Evolutionary conservation across 2,888 invertebrate species (phyloP), one percentile per base, ranked within the genome.

Genomic region (Trissolcus brochymenae): DNA sequence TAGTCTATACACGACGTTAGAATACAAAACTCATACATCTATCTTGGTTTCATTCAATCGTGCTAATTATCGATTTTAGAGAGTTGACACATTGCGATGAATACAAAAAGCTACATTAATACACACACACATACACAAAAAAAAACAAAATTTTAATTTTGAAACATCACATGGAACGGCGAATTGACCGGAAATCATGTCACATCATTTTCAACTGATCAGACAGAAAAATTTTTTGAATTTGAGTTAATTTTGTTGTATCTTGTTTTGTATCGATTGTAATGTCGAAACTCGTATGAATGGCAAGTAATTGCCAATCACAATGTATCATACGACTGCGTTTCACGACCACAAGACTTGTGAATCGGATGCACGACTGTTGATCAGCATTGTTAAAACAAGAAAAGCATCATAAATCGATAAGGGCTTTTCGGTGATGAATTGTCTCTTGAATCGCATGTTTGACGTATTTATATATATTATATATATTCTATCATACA

Each of bases 401-500:
- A 50, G 46, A 73, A 59, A 21, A 56, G 16, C 17, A 16, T 46
- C 14, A 46, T 35, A 54, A 64, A 56, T 70, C 61, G 55, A 55
- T 53, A 60, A 60, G 16, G 19, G 71, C 53, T 51, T 54, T 46
- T 59, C 57, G 7, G 53, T 43, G 57, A 59, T 17, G 64, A 53
- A 51, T 50, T 55, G 16, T 54, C 54, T 61, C 51, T 66, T 53
- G 35, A 62, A 55, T 56, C 46, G 35, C 59, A 59, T 62, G 53
- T 74, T 65, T 67, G 67, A 55, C 41, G 43, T 60, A 64, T 64
- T 64, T 64, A 64, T 64, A 64, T 64, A 64, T 60, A 60, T 68
- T 25, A 72, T 60, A 66, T 73, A 73, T 66, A 74, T 74, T 74
- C 67, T 74, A 66, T 73, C 56, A 74, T 57, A 67, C 56, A 67